These are phyloP conservation scores for Girardia tigrina DNA, from an alignment of 2,888 invertebrate species.

Conservation along the genomic window DNA sequence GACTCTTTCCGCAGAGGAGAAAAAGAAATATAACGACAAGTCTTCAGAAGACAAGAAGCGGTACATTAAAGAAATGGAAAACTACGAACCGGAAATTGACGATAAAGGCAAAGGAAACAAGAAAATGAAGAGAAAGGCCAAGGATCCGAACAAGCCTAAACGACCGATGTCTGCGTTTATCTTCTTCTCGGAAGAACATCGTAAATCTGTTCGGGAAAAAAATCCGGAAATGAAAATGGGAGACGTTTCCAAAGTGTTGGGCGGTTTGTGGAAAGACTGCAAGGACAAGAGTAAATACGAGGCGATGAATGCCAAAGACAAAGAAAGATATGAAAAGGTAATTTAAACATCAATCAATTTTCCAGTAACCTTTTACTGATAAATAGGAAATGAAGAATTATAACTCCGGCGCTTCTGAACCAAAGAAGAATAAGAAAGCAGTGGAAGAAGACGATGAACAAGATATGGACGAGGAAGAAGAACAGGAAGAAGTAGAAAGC, in stretches of 20 bases:
- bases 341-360: no score
- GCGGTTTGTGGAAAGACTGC: slow-evolving; percentile 68
- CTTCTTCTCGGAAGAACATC: slow-evolving; percentile 95
- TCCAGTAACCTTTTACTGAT: no score
- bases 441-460: no score
- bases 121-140: no score
- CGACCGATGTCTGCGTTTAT: slow-evolving; percentile 89
- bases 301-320: slow-evolving; percentile 79
- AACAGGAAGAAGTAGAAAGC: no score
- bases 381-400: slow-evolving; percentile 14
- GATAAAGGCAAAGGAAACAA: slow-evolving; percentile 17
- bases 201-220: slow-evolving; percentile 75
- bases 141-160: slow-evolving; percentile 98
- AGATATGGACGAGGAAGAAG: no score
- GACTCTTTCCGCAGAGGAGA: slow-evolving; percentile 97
- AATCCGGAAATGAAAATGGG: slow-evolving; percentile 89
- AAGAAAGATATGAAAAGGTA: slow-evolving; percentile 83
- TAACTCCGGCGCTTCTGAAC: background rate
- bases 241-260: slow-evolving; percentile 87
- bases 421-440: no score
- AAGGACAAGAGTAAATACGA: slow-evolving; percentile 79
- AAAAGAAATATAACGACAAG: slow-evolving; percentile 95
- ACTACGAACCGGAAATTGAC: slow-evolving; percentile 66
- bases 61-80: slow-evolving; percentile 87
- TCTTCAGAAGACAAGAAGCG: slow-evolving; percentile 91